These are phyloP conservation scores for Bungarus multicinctus DNA, from an alignment of 2,113 vertebrate species.

Conservation along the genomic window DNA sequence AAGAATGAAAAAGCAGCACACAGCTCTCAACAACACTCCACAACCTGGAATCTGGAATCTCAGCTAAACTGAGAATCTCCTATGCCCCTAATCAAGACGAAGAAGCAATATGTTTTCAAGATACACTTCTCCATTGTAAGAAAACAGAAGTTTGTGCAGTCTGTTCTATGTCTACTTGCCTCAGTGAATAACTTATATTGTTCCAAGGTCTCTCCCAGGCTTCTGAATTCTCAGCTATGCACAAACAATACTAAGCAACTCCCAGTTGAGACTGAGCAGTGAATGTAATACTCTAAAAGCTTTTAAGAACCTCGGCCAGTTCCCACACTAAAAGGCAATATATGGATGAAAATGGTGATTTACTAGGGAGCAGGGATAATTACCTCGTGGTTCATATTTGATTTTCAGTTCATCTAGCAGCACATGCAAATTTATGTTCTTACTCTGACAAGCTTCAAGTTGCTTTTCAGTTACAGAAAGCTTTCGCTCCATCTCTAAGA, in stretches of 20 bases:
- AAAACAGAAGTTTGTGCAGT: background rate
- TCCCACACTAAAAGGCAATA: background rate
- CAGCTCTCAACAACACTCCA: background rate
- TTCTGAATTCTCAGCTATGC: background rate
- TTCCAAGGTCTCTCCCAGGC: background rate
- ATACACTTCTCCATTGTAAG: background rate
- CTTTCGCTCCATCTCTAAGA: constrained; percentile 90
- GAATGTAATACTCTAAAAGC: background rate
- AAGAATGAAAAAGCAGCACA: background rate
- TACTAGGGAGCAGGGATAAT: background rate
- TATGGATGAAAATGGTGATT: background rate
- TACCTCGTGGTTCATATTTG: constrained; percentile 91
- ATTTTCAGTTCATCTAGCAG: constrained; percentile 85
- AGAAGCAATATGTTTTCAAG: background rate
- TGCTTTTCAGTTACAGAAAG: constrained; percentile 82
- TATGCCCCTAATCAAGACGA: background rate
- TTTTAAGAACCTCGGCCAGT: background rate
- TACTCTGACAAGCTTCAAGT: constrained; percentile 84
- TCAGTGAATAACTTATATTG: background rate
- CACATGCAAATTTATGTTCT: constrained; percentile 86
- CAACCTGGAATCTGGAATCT: background rate
- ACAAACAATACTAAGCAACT: background rate
- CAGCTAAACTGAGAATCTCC: background rate
- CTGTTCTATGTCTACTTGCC: background rate
- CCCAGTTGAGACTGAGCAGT: background rate